Percentiles rank a stretch among this genome's conserved stretches.
phyloP scores from a whole-genome alignment of 2,797 vertebrate genomes.

The Sitta carolinensis region DNA sequence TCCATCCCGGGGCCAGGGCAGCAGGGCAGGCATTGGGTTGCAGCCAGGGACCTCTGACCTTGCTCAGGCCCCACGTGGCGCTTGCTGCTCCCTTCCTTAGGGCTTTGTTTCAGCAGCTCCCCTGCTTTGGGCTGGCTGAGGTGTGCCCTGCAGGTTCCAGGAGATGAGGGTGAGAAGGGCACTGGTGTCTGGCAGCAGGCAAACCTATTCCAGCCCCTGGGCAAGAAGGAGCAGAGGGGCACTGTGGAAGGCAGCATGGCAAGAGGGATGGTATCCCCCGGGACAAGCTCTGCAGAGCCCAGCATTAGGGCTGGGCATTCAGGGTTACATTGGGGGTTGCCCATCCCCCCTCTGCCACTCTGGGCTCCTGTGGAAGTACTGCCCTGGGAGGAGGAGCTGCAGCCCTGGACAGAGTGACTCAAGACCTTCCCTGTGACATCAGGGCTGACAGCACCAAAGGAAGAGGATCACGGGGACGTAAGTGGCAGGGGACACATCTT shows the following conservation, averaged over 20 bases:
- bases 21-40: background rate
- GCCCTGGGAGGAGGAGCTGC: background rate
- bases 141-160: background rate
- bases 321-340: background rate
- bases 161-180: background rate
- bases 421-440: background rate
- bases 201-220: background rate
- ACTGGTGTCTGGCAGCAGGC: background rate
- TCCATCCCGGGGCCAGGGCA: background rate
- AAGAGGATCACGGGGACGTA: background rate
- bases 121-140: background rate
- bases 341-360: background rate
- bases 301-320: background rate
- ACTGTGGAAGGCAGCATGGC: background rate
- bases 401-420: background rate
- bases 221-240: background rate
- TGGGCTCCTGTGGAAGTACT: background rate
- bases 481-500: background rate
- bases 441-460: background rate
- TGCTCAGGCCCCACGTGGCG: accelerated
- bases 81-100: background rate
- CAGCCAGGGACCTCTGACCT: background rate
- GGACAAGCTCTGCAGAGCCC: background rate
- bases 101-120: background rate
- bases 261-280: accelerated